phyloP scores from a whole-genome alignment of 2,113 vertebrate genomes.

The Megatriorchis doriae region DNA sequence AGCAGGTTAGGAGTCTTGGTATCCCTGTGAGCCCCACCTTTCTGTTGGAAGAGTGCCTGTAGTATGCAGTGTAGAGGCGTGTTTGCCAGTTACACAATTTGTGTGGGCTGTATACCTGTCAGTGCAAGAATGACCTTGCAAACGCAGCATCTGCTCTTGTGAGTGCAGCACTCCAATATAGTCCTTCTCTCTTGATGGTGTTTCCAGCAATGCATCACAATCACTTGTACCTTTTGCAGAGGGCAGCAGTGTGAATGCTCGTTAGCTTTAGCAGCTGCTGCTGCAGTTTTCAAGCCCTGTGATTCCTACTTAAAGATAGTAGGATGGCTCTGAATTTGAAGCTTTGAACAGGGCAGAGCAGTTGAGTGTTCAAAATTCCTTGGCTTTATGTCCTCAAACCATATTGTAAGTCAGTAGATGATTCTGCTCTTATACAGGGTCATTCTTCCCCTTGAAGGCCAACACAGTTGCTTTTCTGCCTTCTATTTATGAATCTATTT shows the following conservation, averaged over 20 bases:
- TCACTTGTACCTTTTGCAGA: not conserved
- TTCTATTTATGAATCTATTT: not conserved
- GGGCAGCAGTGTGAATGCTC: not conserved
- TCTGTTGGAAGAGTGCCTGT: not conserved
- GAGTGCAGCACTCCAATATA: not conserved
- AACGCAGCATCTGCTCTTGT: not conserved
- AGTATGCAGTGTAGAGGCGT: not conserved
- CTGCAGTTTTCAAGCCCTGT: not conserved
- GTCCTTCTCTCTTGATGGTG: not conserved
- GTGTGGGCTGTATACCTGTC: not conserved
- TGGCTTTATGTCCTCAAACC: not conserved
- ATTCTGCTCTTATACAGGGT: not conserved
- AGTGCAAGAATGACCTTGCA: not conserved
- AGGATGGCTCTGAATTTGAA: not conserved
- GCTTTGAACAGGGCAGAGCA: not conserved
- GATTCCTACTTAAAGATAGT: not conserved
- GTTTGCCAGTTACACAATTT: not conserved
- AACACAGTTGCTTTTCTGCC: not conserved
- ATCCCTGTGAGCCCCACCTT: not conserved
- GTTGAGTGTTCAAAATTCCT: not conserved
- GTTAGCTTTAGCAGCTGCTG: not conserved
- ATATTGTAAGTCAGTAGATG: not conserved
- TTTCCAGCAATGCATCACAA: not conserved
- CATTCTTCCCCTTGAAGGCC: not conserved
- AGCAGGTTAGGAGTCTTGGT: not conserved